These are phyloP conservation scores for Sanderia malayensis DNA, from an alignment of 30 jellyfish, hydroid and myxozoan genomes.

Conservation along the genomic window DNA sequence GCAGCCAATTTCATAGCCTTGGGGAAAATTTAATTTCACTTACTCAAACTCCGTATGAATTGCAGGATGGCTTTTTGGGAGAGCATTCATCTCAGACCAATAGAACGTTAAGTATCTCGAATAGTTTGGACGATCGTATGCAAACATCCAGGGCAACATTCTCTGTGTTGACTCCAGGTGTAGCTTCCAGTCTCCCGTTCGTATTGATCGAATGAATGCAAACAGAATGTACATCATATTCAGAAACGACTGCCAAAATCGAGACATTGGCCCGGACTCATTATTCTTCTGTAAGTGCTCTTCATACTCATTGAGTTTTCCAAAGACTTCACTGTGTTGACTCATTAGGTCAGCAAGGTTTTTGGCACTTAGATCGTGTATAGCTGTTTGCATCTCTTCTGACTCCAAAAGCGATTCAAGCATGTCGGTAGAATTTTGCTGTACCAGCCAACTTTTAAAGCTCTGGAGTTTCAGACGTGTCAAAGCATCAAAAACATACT, in stretches of 20 bases:
- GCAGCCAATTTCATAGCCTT: no score
- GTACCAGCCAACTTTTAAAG: constrained; percentile 28
- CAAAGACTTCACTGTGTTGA: neutral
- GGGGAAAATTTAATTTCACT: constrained; percentile 4
- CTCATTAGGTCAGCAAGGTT: constrained; percentile 16
- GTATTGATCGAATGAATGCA: constrained; percentile 27
- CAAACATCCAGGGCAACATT: constrained; percentile 30
- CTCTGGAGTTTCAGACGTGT: constrained; percentile 27
- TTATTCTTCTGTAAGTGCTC: constrained; percentile 4
- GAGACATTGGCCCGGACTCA: constrained; percentile 37
- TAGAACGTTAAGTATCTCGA: constrained; percentile 27
- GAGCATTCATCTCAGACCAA: constrained; percentile 28
- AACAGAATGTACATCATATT: constrained; percentile 28
- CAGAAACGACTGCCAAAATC: constrained; percentile 57
- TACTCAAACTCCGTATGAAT: constrained; percentile 21
- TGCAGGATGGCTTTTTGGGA: constrained; percentile 31
- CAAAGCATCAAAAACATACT: constrained; percentile 51
- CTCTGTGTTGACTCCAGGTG: constrained; percentile 35
- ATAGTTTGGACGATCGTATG: constrained; percentile 60
- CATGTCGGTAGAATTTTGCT: constrained; percentile 1
- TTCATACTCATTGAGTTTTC: constrained; percentile 10
- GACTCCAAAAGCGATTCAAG: constrained; percentile 5
- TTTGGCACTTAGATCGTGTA: constrained; percentile 4
- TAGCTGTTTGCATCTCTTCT: neutral
- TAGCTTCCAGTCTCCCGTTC: constrained; percentile 50